A percentile compares a stretch with the other conserved stretches of the same genome.
Evolutionary conservation across 2,888 invertebrate species (phyloP).

Genomic region (Blastobasis adustella): DNA sequence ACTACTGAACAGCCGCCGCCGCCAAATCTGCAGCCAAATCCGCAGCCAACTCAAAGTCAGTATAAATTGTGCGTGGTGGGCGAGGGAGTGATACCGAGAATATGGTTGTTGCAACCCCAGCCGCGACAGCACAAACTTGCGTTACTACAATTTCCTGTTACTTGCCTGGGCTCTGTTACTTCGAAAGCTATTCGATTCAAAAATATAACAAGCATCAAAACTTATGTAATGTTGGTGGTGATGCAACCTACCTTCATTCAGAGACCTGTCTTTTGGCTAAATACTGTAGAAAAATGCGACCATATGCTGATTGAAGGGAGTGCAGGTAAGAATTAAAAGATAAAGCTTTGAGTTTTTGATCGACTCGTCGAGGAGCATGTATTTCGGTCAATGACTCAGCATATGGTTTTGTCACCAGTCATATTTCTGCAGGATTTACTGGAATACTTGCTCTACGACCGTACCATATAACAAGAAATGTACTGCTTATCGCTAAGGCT

Average conservation of each 20-base stretch:
- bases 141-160: conserved; percentile 47
- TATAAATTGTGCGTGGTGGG: conserved; percentile 62
- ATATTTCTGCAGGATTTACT: no score
- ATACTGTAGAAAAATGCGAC: conserved; percentile 23
- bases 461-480: no score
- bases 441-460: no score
- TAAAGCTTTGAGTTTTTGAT: neutral
- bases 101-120: conserved; percentile 40
- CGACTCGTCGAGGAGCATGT: neutral
- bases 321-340: conserved; percentile 29
- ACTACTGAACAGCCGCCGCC: no score
- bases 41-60: conserved; percentile 21
- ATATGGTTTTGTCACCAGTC: no score
- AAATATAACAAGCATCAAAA: conserved; percentile 49
- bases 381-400: no score
- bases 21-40: no score
- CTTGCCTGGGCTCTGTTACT: conserved; percentile 54
- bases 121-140: conserved; percentile 36
- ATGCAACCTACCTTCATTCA: conserved; percentile 29
- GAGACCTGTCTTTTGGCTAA: conserved; percentile 51
- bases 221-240: conserved; percentile 35
- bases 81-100: conserved; percentile 62
- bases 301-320: conserved; percentile 28
- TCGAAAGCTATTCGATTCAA: conserved; percentile 43
- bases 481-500: no score